Base-by-base conservation (phyloP, 53 echinoderm and acorn worm species). In the Hippasteria phrygiana region DNA sequence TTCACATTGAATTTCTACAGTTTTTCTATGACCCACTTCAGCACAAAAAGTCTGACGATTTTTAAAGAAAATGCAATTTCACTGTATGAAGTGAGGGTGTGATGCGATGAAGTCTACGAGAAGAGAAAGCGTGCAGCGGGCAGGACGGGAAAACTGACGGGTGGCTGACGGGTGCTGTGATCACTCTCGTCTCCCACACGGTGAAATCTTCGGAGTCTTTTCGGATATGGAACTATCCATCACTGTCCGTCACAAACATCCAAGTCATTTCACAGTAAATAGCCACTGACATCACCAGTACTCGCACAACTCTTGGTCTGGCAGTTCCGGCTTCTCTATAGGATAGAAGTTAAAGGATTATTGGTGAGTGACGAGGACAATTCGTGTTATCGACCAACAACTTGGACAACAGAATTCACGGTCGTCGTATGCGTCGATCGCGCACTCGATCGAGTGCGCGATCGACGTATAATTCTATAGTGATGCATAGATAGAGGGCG, bases 281-380 rank as follows among this genome's bases (percentile, higher is more conserved):
- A 28, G 31, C 31, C 5, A 8, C 26, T 64, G 64, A 64, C 28
- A 64, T 64, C 64, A 29, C 4, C 29, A 9, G 29, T 28, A 47
- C n/a, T 47, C 7, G 13, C 7, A 47, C 7, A 47, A 13, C 13
- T 13, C 13, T 47, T 6, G 47, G 7, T 47, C 47, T 9, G 6
- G 7, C 29, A 28, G 13, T 27, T 64, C 29, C 64, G 33, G 28
- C 7, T 64, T 1, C 28, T 64, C 13, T 7, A 64, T 64, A 64
- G 64, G 64, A 64, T 31, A 64, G 64, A 64, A 77, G 55, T 43
- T 34, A 9, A 31, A 64, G 64, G 64, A n/a, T n/a, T n/a, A n/a
- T n/a, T n/a, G n/a, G n/a, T n/a, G n/a, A n/a, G n/a, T n/a, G n/a
- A n/a, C n/a, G n/a, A n/a, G n/a, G n/a, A n/a, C n/a, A n/a, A n/a